Conservation (phyloP, 2,797 vertebrate species). For the Gallinago stenura region DNA sequence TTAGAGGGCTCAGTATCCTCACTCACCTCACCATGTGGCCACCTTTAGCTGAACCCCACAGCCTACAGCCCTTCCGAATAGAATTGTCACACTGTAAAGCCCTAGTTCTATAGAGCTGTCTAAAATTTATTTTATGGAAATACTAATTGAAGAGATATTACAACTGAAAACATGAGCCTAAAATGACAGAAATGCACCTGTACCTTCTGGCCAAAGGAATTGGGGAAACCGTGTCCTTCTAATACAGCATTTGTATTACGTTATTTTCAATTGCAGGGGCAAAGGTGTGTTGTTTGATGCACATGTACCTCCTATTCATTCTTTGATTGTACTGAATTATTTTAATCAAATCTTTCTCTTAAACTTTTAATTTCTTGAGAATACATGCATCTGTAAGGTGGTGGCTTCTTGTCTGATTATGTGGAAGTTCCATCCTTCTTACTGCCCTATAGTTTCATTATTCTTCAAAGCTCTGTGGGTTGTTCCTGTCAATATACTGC, state of each 20-base stretch:
- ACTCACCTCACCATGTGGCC: not conserved
- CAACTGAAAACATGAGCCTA: not conserved
- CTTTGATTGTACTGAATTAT: not conserved
- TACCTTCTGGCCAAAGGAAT: not conserved
- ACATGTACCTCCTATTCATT: not conserved
- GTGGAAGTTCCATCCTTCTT: not conserved
- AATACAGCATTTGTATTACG: not conserved
- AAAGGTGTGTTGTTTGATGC: not conserved
- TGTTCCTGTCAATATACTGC: not conserved
- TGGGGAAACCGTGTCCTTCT: not conserved
- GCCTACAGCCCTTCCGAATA: not conserved
- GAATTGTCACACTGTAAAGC: not conserved
- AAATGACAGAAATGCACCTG: fast-evolving
- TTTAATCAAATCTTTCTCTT: not conserved
- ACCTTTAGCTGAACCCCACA: not conserved
- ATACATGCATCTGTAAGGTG: not conserved
- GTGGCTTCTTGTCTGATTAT: not conserved
- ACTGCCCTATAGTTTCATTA: not conserved
- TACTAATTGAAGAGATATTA: not conserved
- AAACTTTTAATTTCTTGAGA: not conserved
- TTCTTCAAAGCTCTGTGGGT: not conserved
- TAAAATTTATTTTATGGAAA: not conserved
- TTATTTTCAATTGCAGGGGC: not conserved
- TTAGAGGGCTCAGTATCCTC: not conserved
- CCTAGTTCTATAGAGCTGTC: not conserved